Evolutionary conservation across 2,888 invertebrate species (phyloP).

Genomic region (Drosophila prolongata): DNA sequence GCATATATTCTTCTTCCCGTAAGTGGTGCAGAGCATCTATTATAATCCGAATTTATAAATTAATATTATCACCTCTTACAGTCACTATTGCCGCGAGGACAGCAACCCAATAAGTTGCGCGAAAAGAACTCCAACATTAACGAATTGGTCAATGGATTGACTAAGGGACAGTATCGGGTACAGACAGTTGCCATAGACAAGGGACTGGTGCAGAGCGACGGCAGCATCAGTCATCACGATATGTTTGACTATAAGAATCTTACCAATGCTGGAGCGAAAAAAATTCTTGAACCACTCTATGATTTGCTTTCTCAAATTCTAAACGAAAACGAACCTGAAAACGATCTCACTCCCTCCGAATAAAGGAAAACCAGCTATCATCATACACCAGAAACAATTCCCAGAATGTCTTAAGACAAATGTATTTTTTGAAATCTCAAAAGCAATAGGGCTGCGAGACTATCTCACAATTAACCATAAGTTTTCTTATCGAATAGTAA

Average conservation of each 20-base stretch:
- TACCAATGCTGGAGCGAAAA: conserved; percentile 93
- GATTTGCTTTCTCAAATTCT: conserved; percentile 92
- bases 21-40: conserved; percentile 72
- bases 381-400: conserved; percentile 2
- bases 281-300: conserved; percentile 93
- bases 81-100: conserved; percentile 95
- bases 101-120: conserved; percentile 92
- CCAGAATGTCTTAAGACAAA: conserved; percentile 1
- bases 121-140: conserved; percentile 92
- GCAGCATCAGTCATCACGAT: conserved; percentile 93
- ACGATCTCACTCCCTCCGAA: conserved; percentile 90
- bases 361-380: conserved; percentile 10
- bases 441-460: conserved; percentile 13
- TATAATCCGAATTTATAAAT: no score
- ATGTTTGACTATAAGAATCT: conserved; percentile 96
- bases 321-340: conserved; percentile 90
- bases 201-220: conserved; percentile 91
- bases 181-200: conserved; percentile 92
- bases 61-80: conserved; percentile 82
- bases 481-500: conserved; percentile 9
- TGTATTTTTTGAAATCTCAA: conserved; percentile 19
- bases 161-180: conserved; percentile 88
- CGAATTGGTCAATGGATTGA: conserved; percentile 88
- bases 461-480: conserved; percentile 27
- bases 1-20: conserved; percentile 94